Percentiles rank a stretch among this genome's conserved stretches.
These are phyloP conservation scores for Datnioides undecimradiatus DNA, from an alignment of 2,113 vertebrate genomes.

Conservation along the genomic window DNA sequence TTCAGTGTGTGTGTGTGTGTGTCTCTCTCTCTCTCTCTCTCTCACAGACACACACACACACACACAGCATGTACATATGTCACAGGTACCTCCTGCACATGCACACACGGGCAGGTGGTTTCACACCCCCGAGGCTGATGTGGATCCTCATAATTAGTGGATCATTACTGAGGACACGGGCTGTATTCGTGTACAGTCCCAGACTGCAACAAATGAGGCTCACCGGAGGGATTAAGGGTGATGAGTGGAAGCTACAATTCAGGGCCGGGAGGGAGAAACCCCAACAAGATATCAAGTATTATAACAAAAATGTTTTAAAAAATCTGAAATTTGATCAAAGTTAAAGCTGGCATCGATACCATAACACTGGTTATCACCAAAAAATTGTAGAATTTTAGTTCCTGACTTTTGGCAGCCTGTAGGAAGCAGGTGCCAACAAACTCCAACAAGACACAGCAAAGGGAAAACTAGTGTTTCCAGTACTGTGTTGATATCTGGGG, in stretches of 20 bases:
- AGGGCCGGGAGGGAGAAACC: neutral
- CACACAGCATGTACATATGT: constrained; percentile 53
- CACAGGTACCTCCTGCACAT: constrained; percentile 23
- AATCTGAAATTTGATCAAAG: constrained; percentile 2
- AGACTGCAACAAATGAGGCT: constrained; percentile 55
- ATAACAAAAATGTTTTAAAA: neutral
- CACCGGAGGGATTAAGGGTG: constrained; percentile 50
- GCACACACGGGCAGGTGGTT: constrained; percentile 44
- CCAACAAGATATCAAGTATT: neutral
- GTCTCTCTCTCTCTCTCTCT: neutral
- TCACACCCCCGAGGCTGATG: constrained; percentile 40
- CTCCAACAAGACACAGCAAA: neutral
- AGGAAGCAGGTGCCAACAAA: neutral
- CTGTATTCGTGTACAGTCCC: constrained; percentile 33
- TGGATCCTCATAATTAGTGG: constrained; percentile 61
- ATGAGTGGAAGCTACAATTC: constrained; percentile 39
- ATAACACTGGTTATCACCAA: neutral
- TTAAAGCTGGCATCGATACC: neutral
- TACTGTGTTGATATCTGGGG: neutral
- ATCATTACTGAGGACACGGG: constrained; percentile 63
- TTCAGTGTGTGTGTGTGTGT: too few relatives aligned
- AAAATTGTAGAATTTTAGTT: neutral
- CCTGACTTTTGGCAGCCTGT: neutral
- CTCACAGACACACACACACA: too few relatives aligned
- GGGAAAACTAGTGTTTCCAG: constrained; percentile 1